Evolutionary conservation across 2,888 invertebrate genomes (phyloP).

Genomic region (Myathropa florea): DNA sequence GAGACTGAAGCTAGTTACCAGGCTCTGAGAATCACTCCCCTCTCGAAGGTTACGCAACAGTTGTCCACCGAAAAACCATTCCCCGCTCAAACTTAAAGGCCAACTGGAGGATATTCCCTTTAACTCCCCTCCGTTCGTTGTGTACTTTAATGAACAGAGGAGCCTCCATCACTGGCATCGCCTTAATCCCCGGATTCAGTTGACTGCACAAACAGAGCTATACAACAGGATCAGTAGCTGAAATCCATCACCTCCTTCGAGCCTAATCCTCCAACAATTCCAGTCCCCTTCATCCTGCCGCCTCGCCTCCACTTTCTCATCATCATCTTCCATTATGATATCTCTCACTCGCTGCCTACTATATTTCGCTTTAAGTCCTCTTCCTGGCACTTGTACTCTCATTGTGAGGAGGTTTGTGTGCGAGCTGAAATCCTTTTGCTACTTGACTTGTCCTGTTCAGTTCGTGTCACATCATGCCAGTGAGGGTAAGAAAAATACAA

Average conservation of each 20-base stretch:
- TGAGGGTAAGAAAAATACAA: slow-evolving; percentile 60
- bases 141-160: slow-evolving; percentile 26
- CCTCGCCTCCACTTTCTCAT: slow-evolving; percentile 17
- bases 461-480: slow-evolving; percentile 65
- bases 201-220: slow-evolving; percentile 63
- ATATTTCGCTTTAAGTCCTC: slow-evolving; percentile 27
- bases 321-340: slow-evolving; percentile 39
- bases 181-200: slow-evolving; percentile 56
- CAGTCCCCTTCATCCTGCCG: not conserved
- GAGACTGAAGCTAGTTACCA: too few species aligned
- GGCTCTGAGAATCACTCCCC: too few species aligned
- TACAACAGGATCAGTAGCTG: slow-evolving; percentile 65
- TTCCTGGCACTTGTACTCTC: slow-evolving; percentile 45
- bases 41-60: too few species aligned
- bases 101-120: not conserved
- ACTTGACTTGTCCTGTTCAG: slow-evolving; percentile 70
- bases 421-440: slow-evolving; percentile 59
- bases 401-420: slow-evolving; percentile 52
- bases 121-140: not conserved
- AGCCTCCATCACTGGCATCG: slow-evolving; percentile 1
- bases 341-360: slow-evolving; percentile 38
- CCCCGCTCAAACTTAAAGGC: not conserved
- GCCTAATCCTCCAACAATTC: slow-evolving; percentile 62
- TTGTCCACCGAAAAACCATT: not conserved
- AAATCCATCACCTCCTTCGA: slow-evolving; percentile 64